These are phyloP conservation scores for Phylloscopus trochiloides DNA, from an alignment of 2,113 vertebrate species.

Conservation along the genomic window DNA sequence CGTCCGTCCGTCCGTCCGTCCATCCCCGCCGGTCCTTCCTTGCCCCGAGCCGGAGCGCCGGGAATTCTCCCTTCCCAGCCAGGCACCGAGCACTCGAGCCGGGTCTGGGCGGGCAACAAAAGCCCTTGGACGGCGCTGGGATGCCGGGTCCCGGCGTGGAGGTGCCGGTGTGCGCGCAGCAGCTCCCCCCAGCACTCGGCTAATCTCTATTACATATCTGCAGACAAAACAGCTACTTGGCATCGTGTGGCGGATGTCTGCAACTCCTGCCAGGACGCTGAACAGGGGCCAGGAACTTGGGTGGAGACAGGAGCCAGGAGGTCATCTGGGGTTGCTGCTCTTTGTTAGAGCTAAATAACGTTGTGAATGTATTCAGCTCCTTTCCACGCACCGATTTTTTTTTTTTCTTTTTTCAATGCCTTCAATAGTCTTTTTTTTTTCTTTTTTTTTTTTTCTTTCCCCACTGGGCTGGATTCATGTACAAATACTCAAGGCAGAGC, in stretches of 20 bases:
- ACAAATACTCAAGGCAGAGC: not conserved
- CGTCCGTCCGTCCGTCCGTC: not conserved
- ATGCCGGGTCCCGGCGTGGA: not conserved
- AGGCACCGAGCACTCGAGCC: not conserved
- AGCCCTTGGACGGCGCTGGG: not conserved
- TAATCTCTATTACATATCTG: conserved; percentile 68
- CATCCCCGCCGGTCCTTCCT: not conserved
- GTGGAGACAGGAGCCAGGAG: conserved; percentile 60
- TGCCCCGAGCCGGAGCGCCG: rapidly evolving
- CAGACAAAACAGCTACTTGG: conserved; percentile 71
- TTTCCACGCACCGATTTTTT: not conserved
- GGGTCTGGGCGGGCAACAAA: not conserved
- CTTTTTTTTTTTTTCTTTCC: not conserved
- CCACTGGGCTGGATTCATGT: not conserved
- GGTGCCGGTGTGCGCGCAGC: not conserved
- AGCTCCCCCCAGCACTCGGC: conserved; percentile 21
- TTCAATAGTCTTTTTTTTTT: not conserved
- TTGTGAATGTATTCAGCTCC: conserved; percentile 16
- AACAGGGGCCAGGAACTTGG: conserved; percentile 55
- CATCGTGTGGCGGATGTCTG: conserved; percentile 62
- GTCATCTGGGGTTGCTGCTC: conserved; percentile 64
- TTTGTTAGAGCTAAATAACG: conserved; percentile 55
- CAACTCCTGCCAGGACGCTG: conserved; percentile 59
- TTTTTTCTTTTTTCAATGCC: not conserved
- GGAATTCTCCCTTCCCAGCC: not conserved